These are phyloP conservation scores for Cebus imitator DNA, from an alignment of 2,113 vertebrate species.

Conservation along the genomic window DNA sequence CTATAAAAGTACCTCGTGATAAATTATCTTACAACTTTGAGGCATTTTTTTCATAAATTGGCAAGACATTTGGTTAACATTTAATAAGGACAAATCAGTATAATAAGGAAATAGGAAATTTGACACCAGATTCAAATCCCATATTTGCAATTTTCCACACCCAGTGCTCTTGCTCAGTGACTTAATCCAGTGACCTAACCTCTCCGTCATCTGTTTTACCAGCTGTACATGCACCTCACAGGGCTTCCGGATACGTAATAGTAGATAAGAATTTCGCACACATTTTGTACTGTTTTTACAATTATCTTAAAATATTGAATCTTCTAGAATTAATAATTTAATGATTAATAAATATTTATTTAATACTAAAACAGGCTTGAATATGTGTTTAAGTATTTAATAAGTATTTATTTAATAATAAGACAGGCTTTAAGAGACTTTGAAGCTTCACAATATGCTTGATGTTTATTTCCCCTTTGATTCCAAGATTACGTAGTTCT, in stretches of 20 bases:
- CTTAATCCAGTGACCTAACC: not conserved
- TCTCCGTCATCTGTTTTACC: not conserved
- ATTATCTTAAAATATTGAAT: slow-evolving; percentile 4
- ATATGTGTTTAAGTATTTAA: too few species aligned
- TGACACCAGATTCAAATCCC: not conserved
- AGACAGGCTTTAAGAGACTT: not conserved
- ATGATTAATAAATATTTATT: too few species aligned
- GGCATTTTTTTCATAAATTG: not conserved
- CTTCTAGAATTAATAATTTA: not conserved
- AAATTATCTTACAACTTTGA: not conserved
- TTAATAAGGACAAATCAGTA: not conserved
- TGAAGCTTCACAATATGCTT: not conserved
- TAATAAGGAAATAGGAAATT: not conserved
- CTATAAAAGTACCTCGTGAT: not conserved
- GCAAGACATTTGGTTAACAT: not conserved
- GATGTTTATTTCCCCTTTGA: not conserved
- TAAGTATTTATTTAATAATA: slow-evolving; percentile 4
- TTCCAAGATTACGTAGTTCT: not conserved
- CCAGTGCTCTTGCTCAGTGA: not conserved
- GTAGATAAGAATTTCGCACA: not conserved
- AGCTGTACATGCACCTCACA: not conserved
- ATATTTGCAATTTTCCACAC: not conserved
- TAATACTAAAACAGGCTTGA: too few species aligned
- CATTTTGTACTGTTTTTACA: not conserved
- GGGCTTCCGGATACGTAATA: not conserved